Evolutionary conservation across 2,797 vertebrate genomes (phyloP), one percentile per base, ranked within the genome.

Genomic region (Rhyacichthys aspro): DNA sequence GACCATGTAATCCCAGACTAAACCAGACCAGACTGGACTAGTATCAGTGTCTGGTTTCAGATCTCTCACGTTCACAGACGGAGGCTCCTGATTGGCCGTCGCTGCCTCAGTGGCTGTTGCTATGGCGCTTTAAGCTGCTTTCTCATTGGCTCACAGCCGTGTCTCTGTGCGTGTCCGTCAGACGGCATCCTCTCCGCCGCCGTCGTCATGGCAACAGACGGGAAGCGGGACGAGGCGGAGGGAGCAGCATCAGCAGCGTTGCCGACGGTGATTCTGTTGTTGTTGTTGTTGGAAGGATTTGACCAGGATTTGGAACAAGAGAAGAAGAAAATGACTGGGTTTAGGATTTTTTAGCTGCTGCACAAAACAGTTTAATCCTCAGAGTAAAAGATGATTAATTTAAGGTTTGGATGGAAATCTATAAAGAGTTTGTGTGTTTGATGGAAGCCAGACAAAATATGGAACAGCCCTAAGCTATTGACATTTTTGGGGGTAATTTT

Each of bases 91-190:
- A 49, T 36, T 36, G 47, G 47, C 47, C 15, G 5, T 1, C 0
- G 5, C 9, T n/a, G 7, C 9, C 23, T 0, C n/a, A 38, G 34
- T 2, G 34, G 49, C 49, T 52, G 49, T 52, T 52, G 49, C 49
- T 38, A 52, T 52, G 49, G 33, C 11, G 16, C 49, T 9, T 11
- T 14, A 34, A 18, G 49, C 49, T 38, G 49, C 49, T 6, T 38
- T 18, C 16, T 52, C 33, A 52, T 52, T 52, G 49, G 34, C 33
- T 9, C 2, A 16, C 9, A 28, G n/a, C n/a, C 1, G 33, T 50
- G 48, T 50, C 48, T 33, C 37, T 32, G 11, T 18, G 48, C 3
- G 46, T 34, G 3, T 15, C 14, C 16, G 46, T 8, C 23, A 0
- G 17, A 15, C 48, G 12, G 34, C 48, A 15, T 47, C 9, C 47